Evolutionary conservation across 2,113 vertebrate genomes (phyloP).

Genomic region (Morone saxatilis): DNA sequence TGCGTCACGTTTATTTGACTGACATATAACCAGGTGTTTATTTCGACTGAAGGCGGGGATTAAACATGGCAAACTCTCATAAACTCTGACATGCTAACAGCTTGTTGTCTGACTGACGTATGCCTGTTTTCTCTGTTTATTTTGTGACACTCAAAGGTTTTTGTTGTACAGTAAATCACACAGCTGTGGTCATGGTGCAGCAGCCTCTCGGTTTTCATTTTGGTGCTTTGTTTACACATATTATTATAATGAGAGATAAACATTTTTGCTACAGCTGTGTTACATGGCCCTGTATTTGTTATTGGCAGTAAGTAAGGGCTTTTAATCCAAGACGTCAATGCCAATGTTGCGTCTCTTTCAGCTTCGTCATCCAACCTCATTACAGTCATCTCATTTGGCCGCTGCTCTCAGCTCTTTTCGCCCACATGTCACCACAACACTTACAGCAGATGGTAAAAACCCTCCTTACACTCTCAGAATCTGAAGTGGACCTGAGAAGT

Average conservation of each 20-base stretch:
- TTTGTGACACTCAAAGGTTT: neutral
- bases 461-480: neutral
- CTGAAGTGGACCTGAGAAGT: neutral
- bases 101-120: neutral
- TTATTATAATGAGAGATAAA: neutral
- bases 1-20: constrained; percentile 41
- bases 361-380: constrained; percentile 16
- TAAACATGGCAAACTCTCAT: constrained; percentile 3
- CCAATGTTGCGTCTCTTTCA: neutral
- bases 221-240: neutral
- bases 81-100: neutral
- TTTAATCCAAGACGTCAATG: neutral
- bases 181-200: neutral
- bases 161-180: neutral
- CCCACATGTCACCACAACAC: neutral
- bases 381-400: neutral
- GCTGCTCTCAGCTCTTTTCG: neutral
- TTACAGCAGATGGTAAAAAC: neutral
- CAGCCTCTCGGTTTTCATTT: neutral
- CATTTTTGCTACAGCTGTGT: neutral
- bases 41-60: neutral
- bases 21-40: neutral
- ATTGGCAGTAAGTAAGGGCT: neutral
- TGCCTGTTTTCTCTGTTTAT: neutral
- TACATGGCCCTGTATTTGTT: neutral